Conservation (phyloP, 2,797 vertebrate genomes). For the Allobates femoralis region DNA sequence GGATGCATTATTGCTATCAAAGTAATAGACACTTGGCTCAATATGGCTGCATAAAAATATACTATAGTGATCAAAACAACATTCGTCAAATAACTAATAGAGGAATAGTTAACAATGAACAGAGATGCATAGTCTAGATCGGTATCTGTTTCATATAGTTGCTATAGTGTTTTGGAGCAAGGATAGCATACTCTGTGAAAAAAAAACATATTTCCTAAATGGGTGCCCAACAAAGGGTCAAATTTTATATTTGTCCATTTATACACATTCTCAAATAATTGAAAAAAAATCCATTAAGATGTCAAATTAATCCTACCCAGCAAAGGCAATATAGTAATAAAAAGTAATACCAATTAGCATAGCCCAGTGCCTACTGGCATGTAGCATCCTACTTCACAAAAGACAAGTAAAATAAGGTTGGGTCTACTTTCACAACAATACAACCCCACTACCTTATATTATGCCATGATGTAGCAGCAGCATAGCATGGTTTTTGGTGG, state of each 20-base stretch:
- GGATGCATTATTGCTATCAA: slow-evolving; percentile 29
- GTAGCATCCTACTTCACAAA: background rate
- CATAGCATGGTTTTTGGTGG: too few relatives aligned
- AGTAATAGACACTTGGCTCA: background rate
- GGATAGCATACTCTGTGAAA: background rate
- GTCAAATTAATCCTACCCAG: background rate
- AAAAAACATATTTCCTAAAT: too few relatives aligned
- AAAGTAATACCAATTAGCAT: background rate
- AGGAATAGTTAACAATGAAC: background rate
- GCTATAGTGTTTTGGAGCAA: background rate
- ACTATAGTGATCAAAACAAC: background rate
- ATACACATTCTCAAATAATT: too few relatives aligned
- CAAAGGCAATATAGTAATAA: background rate
- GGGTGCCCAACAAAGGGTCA: background rate
- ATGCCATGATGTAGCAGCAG: too few relatives aligned
- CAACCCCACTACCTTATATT: too few relatives aligned
- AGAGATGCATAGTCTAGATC: too few relatives aligned
- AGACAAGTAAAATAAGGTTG: background rate
- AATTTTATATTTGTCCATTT: background rate
- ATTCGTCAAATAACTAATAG: background rate
- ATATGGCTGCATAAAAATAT: background rate
- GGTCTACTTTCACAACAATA: too few relatives aligned
- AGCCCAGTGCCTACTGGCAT: background rate
- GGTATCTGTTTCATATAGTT: background rate
- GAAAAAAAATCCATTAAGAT: background rate